Conservation (phyloP, 2,888 invertebrate genomes). For the Luperina testacea region DNA sequence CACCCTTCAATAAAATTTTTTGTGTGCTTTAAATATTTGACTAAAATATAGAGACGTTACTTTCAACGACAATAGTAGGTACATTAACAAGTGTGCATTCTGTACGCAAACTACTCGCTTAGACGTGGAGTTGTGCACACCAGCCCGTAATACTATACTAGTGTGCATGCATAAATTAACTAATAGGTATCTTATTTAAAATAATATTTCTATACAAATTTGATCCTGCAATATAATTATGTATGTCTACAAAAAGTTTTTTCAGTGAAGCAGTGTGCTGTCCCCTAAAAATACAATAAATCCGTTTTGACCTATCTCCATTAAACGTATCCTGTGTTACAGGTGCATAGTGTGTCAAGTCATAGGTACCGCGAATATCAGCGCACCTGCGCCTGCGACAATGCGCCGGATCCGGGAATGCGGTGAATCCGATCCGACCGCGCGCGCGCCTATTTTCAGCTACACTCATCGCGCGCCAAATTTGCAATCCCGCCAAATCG, state of each 20-base stretch:
- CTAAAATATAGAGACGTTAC: neutral
- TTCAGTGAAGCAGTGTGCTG: neutral
- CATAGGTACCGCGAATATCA: slow-evolving; percentile 11
- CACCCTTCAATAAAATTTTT: neutral
- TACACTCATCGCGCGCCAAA: slow-evolving; percentile 87
- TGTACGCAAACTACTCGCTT: neutral
- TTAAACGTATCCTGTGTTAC: neutral
- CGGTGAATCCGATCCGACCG: slow-evolving; percentile 88
- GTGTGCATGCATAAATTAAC: slow-evolving; percentile 2
- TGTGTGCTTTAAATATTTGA: neutral
- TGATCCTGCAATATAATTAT: neutral
- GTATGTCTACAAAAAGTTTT: neutral
- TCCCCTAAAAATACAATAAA: neutral
- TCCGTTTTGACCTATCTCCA: neutral
- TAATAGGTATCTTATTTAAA: neutral
- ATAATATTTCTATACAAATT: neutral
- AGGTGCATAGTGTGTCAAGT: slow-evolving; percentile 5
- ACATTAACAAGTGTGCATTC: neutral
- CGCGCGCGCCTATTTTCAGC: slow-evolving; percentile 85
- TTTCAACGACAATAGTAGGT: neutral
- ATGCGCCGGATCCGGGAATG: slow-evolving; percentile 81
- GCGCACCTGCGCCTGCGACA: slow-evolving; percentile 76
- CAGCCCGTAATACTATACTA: neutral
- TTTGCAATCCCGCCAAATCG: slow-evolving; percentile 89
- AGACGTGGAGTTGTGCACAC: neutral